Conservation (phyloP, 2,888 invertebrate genomes). For the Lasioglossum marginatum region DNA sequence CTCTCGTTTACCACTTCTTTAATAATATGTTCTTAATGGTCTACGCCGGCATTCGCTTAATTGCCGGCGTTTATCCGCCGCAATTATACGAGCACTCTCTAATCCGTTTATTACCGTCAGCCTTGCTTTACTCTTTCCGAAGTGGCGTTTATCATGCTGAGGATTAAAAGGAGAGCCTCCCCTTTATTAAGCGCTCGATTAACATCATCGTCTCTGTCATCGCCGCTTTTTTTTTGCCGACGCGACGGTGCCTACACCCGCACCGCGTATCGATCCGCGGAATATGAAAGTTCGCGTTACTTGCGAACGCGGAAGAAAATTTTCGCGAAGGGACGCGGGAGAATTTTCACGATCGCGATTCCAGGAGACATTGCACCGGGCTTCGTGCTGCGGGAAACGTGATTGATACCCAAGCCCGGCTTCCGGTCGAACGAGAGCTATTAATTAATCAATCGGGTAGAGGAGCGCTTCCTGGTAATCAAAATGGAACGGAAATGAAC, state of each 20-base stretch:
- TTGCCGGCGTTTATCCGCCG: constrained; percentile 71
- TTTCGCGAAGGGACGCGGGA: background rate
- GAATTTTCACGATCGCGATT: background rate
- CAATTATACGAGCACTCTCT: constrained; percentile 72
- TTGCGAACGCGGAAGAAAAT: background rate
- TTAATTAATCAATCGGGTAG: constrained; percentile 7
- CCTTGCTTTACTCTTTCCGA: constrained; percentile 67
- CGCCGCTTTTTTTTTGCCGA: background rate
- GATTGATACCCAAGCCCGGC: background rate
- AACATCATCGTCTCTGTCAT: constrained; percentile 53
- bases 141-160: constrained; percentile 63
- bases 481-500: background rate
- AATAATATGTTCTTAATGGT: constrained; percentile 70
- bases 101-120: constrained; percentile 72
- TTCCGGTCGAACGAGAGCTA: constrained; percentile 1
- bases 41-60: constrained; percentile 64
- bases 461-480: background rate
- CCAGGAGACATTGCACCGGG: background rate
- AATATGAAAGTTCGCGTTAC: background rate
- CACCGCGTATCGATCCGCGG: background rate
- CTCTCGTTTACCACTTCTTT: constrained; percentile 65
- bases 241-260: background rate
- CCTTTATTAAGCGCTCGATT: constrained; percentile 70
- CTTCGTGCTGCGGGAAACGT: background rate
- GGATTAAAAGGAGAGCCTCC: constrained; percentile 67